Base-by-base conservation (phyloP, 2,113 vertebrate species). In the Galbula dea region DNA sequence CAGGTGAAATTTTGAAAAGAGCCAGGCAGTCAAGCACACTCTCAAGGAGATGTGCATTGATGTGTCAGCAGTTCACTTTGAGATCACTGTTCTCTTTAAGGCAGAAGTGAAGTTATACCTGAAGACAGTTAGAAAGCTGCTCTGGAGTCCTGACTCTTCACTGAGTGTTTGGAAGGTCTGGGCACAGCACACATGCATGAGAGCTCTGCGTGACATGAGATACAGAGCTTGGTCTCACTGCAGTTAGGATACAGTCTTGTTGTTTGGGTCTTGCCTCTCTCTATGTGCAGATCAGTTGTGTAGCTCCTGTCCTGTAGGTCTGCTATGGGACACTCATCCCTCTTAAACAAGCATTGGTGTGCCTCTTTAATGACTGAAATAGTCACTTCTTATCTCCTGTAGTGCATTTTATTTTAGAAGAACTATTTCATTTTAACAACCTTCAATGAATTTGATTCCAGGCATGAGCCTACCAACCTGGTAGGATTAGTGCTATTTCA, bases 231-330 rank as follows among this genome's bases (percentile, higher is more conserved):
- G 1, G 5, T 46, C 36, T 91, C 4, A 0, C 62, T 59, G 71
- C 68, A 21, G 51, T 52, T 13, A 29, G 51, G 29, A 9, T 27
- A 52, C 24, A 45, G 43, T 4, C 32, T 39, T 1, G 0, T 8
- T 0, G 1, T 20, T 51, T 4, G 0, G 2, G 1, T 22, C 26
- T 52, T 16, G 7, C 21, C 14, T 17, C 1, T 1, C 3, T 32
- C 36, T 21, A 3, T 0, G 0, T 34, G 45, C 69, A 59, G 11
- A 17, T 59, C 37, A 39, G 0, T 24, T 1, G 0, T 27, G 39
- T 7, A 7, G 30, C 27, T 52, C 0, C 0, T 19, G 12, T 18
- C 2, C 9, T 65, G 45, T 9, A 27, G 22, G 22, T 58, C 26
- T 18, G 0, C 12, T 24, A 2, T 12, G 7, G 39, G 20, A 36